Evolutionary conservation across 2,888 invertebrate species (phyloP), one percentile per base, ranked within the genome.

Genomic region (Sphaerophoria taeniata): DNA sequence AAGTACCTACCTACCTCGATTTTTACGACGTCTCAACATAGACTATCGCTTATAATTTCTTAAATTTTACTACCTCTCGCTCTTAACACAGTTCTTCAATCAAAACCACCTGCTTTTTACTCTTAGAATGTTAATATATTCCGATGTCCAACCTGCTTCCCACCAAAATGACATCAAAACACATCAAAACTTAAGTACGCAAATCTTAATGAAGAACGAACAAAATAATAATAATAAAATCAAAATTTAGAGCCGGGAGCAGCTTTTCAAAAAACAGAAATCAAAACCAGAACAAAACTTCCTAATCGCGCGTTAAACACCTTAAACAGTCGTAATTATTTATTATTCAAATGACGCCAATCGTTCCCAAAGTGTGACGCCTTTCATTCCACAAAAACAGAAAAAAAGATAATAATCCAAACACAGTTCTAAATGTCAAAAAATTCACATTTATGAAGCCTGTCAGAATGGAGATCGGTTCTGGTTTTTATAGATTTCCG

Each of bases 401-500:
- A 58, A 36, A 58, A 58, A 14, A 16, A 7, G 16, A 49, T 11
- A n/a, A 11, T n/a, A 45, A 36, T 11, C 11, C 47, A n/a, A 45
- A 43, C 55, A 56, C 47, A 61, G 55, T 55, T 74, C 45, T 49
- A 74, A 80, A 74, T 70, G 74, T 74, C 79, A 79, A 73, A 74
- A 72, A 74, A 63, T n/a, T 69, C 2, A 58, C 67, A 69, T 61
- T 69, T 74, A 69, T 55, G 39, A 60, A 33, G 55, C 55, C 61
- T 63, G 69, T 70, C 74, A 69, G 61, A 63, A 67, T 61, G 61
- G 56, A 67, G 55, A 39, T 58, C 43, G 31, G 75, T 60, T 65
- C 12, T 63, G 72, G 53, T 24, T 65, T 73, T 79, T 67, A 79
- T 33, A 49, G 67, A 73, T 60, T 69, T 80, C 79, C 79, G 74